Base-by-base conservation (phyloP, 2,888 invertebrate species). In the Hedya salicella region DNA sequence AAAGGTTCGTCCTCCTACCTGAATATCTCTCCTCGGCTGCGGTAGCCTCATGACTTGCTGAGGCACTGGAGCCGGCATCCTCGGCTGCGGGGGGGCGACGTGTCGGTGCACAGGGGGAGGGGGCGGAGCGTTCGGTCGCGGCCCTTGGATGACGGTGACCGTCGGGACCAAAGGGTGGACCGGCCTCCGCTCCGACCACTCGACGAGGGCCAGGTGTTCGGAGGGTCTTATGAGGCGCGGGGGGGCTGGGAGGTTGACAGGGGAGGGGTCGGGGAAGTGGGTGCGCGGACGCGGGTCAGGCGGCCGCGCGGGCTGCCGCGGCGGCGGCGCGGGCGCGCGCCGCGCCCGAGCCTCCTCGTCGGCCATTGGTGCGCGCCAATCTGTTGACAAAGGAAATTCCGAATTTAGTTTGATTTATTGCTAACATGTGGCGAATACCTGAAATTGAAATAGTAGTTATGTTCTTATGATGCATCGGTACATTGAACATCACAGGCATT, bases 321-420 rank as follows among this genome's bases (percentile, higher is more conserved):
- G 66, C 40, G 66, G 68, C 44, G 65, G 65, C 70, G 87, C 73
- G 44, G 74, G 85, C 74, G 84, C 84, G 73, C 91, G 89, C 75
- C 89, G 81, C 71, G 80, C 84, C 83, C 88, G 80, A 83, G 85
- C 87, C 83, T 91, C 91, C 82, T 91, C 91, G 78, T 91, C 91
- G 67, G 86, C 81, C 91, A 91, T 91, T 78, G 91, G 91, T 78
- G 91, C 89, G 86, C 91, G 91, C 91, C 91, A 91, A 91, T 91
- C 91, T 91, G 83, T 68, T 39, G 74, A 77, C 73, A 81, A 85
- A 21, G 5, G 52, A 68, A 69, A 68, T 30, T 16, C 6, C 5
- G 9, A 32, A 52, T 9, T 19, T 48, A 3, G 36, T 36, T 36
- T 9, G 9, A 11, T 36, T 36, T 36, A 36, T 9, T 11, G 32